Percentiles rank a stretch among this genome's conserved stretches.
Conservation (phyloP, 1,140 invertebrate genomes). For the Pseudomyrmex gracilis region DNA sequence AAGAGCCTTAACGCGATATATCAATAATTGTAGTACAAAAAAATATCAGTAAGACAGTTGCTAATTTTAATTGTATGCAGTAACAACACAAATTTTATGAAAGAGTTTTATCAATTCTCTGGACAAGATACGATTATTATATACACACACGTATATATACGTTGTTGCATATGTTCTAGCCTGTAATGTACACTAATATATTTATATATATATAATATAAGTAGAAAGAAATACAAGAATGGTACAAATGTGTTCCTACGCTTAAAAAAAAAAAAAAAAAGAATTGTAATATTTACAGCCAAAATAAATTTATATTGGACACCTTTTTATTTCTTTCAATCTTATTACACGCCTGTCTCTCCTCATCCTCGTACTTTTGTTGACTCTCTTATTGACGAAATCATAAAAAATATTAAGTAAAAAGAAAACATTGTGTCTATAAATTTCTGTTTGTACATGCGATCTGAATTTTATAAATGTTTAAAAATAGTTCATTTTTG, state of each 20-base stretch:
- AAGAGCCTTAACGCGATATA: too few relatives aligned
- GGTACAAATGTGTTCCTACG: conserved; percentile 42
- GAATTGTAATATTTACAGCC: conserved; percentile 17
- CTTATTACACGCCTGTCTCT: background rate
- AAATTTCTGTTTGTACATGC: too few relatives aligned
- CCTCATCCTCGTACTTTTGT: background rate
- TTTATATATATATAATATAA: background rate
- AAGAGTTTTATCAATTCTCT: too few relatives aligned
- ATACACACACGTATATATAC: background rate
- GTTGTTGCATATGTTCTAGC: background rate
- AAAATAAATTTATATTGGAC: conserved; percentile 26
- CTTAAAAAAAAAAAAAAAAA: background rate
- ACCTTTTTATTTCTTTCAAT: conserved; percentile 5
- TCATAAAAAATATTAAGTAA: too few relatives aligned
- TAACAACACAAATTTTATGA: too few relatives aligned
- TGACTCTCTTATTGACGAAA: background rate
- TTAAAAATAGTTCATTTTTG: too few relatives aligned
- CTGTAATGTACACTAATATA: background rate
- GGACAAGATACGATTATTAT: too few relatives aligned
- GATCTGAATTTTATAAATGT: too few relatives aligned
- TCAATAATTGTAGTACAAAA: too few relatives aligned
- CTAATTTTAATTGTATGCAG: too few relatives aligned
- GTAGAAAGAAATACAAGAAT: background rate
- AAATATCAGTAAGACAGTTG: too few relatives aligned
- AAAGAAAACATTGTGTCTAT: too few relatives aligned